These are phyloP conservation scores for Anolis sagrei DNA, from an alignment of 2,113 vertebrate species.

Conservation along the genomic window DNA sequence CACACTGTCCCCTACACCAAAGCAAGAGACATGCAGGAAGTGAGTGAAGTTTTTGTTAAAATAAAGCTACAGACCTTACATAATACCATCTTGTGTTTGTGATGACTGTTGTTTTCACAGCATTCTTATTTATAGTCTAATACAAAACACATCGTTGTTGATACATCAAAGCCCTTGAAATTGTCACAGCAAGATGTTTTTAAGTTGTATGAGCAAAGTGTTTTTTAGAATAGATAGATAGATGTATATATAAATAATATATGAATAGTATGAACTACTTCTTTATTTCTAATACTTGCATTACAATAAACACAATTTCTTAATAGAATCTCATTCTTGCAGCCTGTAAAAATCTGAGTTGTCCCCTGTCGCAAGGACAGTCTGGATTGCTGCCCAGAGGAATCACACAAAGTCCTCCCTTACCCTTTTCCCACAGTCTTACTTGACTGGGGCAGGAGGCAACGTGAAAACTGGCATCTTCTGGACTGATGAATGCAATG, in stretches of 20 bases:
- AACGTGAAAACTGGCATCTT: not conserved
- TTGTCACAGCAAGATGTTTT: not conserved
- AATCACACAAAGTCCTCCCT: not conserved
- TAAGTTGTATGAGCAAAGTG: not conserved
- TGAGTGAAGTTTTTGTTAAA: not conserved
- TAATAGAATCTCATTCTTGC: not conserved
- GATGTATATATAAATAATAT: slow-evolving; percentile 17
- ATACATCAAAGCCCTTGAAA: not conserved
- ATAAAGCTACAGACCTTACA: slow-evolving; percentile 9
- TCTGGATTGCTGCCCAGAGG: not conserved
- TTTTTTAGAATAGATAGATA: too few relatives aligned
- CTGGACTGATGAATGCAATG: not conserved
- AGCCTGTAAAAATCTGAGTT: not conserved
- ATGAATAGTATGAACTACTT: not conserved
- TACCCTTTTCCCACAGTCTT: not conserved
- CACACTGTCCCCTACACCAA: slow-evolving; percentile 26
- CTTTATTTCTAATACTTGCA: slow-evolving; percentile 21
- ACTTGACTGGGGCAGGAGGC: not conserved
- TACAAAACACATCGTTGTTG: not conserved
- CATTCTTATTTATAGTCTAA: slow-evolving; percentile 21
- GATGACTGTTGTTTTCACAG: not conserved
- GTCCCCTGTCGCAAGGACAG: not conserved
- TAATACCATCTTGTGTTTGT: not conserved
- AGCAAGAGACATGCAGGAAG: not conserved
- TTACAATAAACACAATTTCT: not conserved